Conservation (phyloP, 2,797 vertebrate genomes). For the Loriculus beryllinus region DNA sequence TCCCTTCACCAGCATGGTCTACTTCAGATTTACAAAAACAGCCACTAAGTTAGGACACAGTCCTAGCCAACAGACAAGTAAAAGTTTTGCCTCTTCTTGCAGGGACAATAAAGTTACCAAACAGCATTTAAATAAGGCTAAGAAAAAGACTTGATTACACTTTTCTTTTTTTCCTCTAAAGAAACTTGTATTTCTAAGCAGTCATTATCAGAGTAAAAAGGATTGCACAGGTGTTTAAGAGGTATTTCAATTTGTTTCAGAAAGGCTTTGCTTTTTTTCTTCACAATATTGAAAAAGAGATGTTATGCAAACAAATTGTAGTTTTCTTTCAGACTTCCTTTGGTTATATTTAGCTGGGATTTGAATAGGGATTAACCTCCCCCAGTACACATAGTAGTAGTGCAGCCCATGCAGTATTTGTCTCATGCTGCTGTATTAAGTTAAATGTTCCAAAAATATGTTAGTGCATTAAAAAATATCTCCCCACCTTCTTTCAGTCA, state of each 20-base stretch:
- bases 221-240: not conserved
- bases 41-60: not conserved
- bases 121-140: not conserved
- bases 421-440: slow-evolving; percentile 30
- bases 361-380: slow-evolving; percentile 58
- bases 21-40: not conserved
- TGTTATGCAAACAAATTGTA: slow-evolving; percentile 9
- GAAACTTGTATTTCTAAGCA: not conserved
- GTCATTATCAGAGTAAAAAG: not conserved
- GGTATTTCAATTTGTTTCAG: not conserved
- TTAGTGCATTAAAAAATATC: slow-evolving; percentile 39
- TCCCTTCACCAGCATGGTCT: not conserved
- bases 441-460: slow-evolving; percentile 37
- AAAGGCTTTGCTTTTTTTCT: not conserved
- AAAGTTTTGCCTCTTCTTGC: not conserved
- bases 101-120: not conserved
- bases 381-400: slow-evolving; percentile 60
- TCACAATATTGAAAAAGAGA: not conserved
- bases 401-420: slow-evolving; percentile 42
- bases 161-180: not conserved
- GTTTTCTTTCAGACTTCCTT: slow-evolving; percentile 45
- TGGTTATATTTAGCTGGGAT: slow-evolving; percentile 59
- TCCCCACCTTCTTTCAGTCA: slow-evolving; percentile 90
- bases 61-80: not conserved
- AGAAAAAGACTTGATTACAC: not conserved